Conservation (phyloP, 1,140 invertebrate species). For the Heliconius eleuchia region DNA sequence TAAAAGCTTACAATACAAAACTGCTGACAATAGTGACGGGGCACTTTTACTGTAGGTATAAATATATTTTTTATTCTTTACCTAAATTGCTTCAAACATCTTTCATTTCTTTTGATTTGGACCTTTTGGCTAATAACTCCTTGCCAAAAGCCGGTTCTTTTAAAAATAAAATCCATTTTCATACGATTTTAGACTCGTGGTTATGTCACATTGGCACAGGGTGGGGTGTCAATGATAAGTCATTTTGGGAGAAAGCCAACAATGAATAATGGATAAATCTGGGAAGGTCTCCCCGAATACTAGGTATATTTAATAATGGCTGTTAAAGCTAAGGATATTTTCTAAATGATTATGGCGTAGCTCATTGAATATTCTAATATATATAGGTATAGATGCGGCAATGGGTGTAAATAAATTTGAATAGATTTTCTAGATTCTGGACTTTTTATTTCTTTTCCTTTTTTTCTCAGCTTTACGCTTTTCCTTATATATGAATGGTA, state of each 20-base stretch:
- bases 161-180: slow-evolving; percentile 22
- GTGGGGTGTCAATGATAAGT: slow-evolving; percentile 40
- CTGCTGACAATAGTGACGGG: neutral
- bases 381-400: neutral
- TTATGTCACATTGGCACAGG: slow-evolving; percentile 35
- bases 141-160: neutral
- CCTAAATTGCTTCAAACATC: neutral
- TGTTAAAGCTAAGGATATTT: slow-evolving; percentile 9
- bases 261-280: slow-evolving; percentile 42
- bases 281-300: slow-evolving; percentile 33
- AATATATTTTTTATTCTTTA: neutral
- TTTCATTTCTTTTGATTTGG: neutral
- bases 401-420: neutral
- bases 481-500: too few relatives aligned
- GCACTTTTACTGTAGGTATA: neutral
- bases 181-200: slow-evolving; percentile 37
- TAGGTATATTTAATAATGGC: slow-evolving; percentile 26
- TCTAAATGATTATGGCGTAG: neutral
- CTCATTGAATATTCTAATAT: neutral
- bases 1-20: neutral
- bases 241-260: slow-evolving; percentile 40
- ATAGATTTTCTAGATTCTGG: neutral
- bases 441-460: neutral
- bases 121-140: neutral
- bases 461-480: neutral